Percentiles rank a stretch among this genome's conserved stretches.
These are phyloP conservation scores for Myotis findleyi DNA, from an alignment of 2,797 vertebrate species.

Conservation along the genomic window DNA sequence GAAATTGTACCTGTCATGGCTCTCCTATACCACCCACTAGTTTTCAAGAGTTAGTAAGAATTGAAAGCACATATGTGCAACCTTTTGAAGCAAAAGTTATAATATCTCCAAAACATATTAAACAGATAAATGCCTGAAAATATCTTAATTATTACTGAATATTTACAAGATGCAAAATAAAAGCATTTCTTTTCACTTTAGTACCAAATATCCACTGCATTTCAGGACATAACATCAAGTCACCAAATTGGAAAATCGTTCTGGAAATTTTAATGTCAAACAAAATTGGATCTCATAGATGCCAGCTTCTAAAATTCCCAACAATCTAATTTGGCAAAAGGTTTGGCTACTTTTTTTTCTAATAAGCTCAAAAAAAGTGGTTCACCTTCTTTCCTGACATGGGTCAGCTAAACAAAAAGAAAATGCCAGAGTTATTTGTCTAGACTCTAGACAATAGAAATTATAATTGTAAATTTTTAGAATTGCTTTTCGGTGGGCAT, in stretches of 20 bases:
- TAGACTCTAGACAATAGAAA: background rate
- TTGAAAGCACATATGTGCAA: background rate
- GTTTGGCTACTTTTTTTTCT: background rate
- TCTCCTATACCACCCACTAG: background rate
- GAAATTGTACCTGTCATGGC: background rate
- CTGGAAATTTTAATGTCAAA: conserved; percentile 6
- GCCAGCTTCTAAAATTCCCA: background rate
- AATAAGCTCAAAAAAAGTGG: background rate
- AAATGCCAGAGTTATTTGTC: background rate
- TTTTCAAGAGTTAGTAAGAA: background rate
- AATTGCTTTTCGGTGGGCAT: background rate
- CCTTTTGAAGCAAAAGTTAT: background rate
- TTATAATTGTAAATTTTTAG: background rate
- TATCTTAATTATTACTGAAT: background rate
- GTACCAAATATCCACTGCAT: background rate
- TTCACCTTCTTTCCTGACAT: background rate
- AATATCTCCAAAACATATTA: background rate
- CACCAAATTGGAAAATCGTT: background rate
- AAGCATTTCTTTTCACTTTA: background rate
- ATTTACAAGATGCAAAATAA: background rate
- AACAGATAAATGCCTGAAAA: background rate
- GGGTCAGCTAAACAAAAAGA: background rate
- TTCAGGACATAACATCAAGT: background rate
- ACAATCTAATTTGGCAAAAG: background rate
- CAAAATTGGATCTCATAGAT: background rate